Evolutionary conservation across 2,888 invertebrate species (phyloP).

Genomic region (Dorcus parallelipipedus): DNA sequence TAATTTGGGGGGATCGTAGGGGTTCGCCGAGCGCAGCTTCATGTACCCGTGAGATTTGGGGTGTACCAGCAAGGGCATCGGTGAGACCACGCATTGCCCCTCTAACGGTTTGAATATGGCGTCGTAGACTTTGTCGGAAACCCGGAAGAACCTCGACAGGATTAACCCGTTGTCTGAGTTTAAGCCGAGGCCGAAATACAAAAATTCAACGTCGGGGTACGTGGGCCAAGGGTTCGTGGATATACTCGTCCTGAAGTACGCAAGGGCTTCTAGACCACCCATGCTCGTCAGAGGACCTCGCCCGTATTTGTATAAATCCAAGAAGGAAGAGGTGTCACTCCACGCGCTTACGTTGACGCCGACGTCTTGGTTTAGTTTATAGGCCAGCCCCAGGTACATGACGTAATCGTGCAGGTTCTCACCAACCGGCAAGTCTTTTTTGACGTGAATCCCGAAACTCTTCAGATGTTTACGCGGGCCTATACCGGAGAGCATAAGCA

Average conservation of each 20-base stretch:
- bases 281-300: constrained; percentile 53
- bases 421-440: constrained; percentile 63
- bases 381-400: constrained; percentile 61
- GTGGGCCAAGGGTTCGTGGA: constrained; percentile 42
- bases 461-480: constrained; percentile 56
- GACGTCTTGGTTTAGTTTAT: constrained; percentile 47
- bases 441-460: constrained; percentile 53
- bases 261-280: constrained; percentile 58
- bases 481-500: constrained; percentile 77
- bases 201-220: constrained; percentile 69
- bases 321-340: constrained; percentile 43
- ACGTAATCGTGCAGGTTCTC: constrained; percentile 56
- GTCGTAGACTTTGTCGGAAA: constrained; percentile 56
- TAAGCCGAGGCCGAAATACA: constrained; percentile 57
- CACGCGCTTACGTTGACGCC: constrained; percentile 31
- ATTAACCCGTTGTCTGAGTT: constrained; percentile 34
- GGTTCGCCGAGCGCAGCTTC: constrained; percentile 60
- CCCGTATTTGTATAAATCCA: constrained; percentile 32
- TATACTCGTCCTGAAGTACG: constrained; percentile 57
- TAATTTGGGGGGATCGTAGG: constrained; percentile 62
- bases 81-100: constrained; percentile 34
- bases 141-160: constrained; percentile 51
- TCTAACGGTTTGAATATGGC: constrained; percentile 57
- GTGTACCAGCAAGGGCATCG: constrained; percentile 67
- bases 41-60: constrained; percentile 64